A percentile compares a stretch with the other conserved stretches of the same genome.
These are phyloP conservation scores for Acipenser oxyrinchus DNA, from an alignment of 2,797 vertebrate species.

Conservation along the genomic window DNA sequence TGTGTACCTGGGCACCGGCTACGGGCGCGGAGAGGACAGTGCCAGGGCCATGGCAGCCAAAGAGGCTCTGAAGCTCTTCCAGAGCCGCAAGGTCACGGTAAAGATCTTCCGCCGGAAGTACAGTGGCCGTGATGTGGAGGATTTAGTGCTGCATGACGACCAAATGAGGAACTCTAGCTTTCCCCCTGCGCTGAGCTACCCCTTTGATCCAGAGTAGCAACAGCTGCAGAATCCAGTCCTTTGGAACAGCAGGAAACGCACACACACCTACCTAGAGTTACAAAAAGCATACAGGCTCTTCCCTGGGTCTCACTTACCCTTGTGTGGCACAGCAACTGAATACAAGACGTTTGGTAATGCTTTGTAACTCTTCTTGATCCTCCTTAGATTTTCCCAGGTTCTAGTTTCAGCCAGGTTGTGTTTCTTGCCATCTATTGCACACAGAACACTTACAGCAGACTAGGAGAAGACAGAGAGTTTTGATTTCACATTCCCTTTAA, in stretches of 20 bases:
- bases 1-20: slow-evolving; percentile 91
- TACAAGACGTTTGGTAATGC: not conserved
- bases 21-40: slow-evolving; percentile 83
- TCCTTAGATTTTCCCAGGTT: not conserved
- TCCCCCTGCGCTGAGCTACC: slow-evolving; percentile 87
- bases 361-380: not conserved
- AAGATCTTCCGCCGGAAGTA: slow-evolving; percentile 85
- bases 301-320: slow-evolving; percentile 5
- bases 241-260: slow-evolving; percentile 2
- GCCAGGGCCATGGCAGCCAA: slow-evolving; percentile 90
- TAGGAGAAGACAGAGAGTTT: too few relatives aligned
- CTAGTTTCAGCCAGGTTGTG: not conserved
- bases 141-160: slow-evolving; percentile 84
- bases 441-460: too few relatives aligned
- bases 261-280: not conserved
- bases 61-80: slow-evolving; percentile 90
- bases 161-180: slow-evolving; percentile 79
- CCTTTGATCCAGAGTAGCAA: slow-evolving; percentile 50
- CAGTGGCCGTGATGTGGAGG: slow-evolving; percentile 83
- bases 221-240: slow-evolving; percentile 19
- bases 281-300: not conserved
- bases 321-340: not conserved
- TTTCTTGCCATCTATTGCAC: too few relatives aligned
- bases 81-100: slow-evolving; percentile 88
- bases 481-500: too few relatives aligned